phyloP scores from a whole-genome alignment of 1,140 invertebrate species.

The Lasioglossum baleicum region DNA sequence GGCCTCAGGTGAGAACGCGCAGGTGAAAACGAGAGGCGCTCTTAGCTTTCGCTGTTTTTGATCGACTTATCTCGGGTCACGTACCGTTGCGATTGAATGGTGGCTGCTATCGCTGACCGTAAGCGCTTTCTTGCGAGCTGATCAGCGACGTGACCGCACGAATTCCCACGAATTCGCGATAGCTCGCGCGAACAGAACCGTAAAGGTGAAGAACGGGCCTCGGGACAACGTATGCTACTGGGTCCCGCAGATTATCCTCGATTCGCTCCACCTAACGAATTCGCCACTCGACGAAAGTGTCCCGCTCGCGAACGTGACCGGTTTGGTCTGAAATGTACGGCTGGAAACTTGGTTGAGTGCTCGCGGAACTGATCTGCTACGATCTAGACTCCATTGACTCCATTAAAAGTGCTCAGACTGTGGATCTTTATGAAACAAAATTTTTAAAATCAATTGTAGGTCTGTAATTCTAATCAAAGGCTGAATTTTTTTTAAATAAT shows the following conservation, averaged over 20 bases:
- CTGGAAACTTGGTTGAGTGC: no score
- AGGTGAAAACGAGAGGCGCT: background rate
- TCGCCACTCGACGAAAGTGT: background rate
- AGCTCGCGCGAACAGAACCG: background rate
- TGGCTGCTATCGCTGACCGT: conserved; percentile 23
- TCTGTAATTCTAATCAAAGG: no score
- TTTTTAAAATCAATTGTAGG: no score
- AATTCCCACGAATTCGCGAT: background rate
- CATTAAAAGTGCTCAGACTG: no score
- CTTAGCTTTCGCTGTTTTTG: background rate
- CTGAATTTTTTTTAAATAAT: no score
- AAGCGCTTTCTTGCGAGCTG: conserved; percentile 13
- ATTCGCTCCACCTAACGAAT: conserved; percentile 7
- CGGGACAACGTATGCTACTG: background rate
- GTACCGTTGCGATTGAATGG: conserved; percentile 37
- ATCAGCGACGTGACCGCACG: conserved; percentile 24
- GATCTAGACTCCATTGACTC: no score
- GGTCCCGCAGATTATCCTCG: background rate
- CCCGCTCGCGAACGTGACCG: background rate
- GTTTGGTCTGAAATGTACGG: no score
- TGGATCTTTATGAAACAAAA: no score
- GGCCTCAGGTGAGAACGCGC: background rate
- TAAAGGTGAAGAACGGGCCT: background rate
- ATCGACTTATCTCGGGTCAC: conserved; percentile 35
- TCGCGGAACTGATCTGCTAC: no score